These are phyloP conservation scores for Drosophila kepulauana DNA, from an alignment of 1,140 invertebrate genomes.

Conservation along the genomic window DNA sequence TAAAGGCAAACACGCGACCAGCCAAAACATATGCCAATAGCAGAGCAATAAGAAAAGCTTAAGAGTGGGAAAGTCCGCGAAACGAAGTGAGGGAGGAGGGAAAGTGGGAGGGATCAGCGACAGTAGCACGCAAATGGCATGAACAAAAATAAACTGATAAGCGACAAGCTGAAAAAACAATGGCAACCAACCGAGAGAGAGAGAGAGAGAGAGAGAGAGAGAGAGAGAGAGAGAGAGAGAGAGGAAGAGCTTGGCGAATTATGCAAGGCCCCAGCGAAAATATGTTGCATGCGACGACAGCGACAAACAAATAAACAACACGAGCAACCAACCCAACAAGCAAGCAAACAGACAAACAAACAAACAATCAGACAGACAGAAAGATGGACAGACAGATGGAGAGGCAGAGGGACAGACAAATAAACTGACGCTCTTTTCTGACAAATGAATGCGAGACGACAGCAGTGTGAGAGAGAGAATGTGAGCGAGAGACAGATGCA, in stretches of 20 bases:
- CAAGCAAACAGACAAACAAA: conserved; percentile 19
- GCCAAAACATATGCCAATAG: conserved; percentile 60
- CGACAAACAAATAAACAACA: conserved; percentile 70
- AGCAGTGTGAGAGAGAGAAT: conserved; percentile 19
- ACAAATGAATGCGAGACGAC: conserved; percentile 73
- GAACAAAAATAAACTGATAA: conserved; percentile 77
- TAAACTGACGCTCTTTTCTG: conserved; percentile 49
- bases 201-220: neutral
- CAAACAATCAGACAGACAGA: conserved; percentile 51
- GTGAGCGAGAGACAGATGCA: neutral
- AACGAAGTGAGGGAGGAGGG: neutral
- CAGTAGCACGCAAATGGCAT: conserved; percentile 66
- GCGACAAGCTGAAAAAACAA: conserved; percentile 72
- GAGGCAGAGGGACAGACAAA: conserved; percentile 19
- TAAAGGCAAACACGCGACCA: conserved; percentile 57
- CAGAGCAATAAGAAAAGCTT: neutral
- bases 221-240: neutral
- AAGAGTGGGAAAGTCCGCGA: conserved; percentile 4
- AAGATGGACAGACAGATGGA: neutral
- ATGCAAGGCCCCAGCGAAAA: conserved; percentile 58
- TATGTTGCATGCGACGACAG: conserved; percentile 73
- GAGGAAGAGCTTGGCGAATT: conserved; percentile 37
- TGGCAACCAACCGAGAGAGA: conserved; percentile 1
- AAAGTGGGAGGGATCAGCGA: conserved; percentile 55
- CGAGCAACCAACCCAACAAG: conserved; percentile 46